Percentiles rank a stretch among this genome's conserved stretches.
phyloP scores from a whole-genome alignment of 2,113 vertebrate species.

The Piprites chloris region DNA sequence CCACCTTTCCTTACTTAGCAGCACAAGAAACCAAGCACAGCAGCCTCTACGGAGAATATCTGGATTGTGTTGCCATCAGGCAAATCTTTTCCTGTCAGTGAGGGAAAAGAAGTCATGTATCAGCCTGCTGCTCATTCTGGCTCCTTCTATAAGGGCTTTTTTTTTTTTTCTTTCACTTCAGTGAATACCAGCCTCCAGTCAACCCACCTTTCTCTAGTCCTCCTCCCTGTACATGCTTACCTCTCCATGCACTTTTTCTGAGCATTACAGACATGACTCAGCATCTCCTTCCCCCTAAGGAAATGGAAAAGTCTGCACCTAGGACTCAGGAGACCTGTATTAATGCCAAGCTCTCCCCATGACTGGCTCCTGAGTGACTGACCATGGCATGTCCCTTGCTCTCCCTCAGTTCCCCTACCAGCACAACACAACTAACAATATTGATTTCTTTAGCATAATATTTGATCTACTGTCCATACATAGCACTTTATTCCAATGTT shows the following conservation, averaged over 20 bases:
- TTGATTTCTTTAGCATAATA: neutral
- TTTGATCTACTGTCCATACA: neutral
- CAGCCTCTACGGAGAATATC: neutral
- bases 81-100: neutral
- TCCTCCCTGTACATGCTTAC: neutral
- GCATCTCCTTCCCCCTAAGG: neutral
- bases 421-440: neutral
- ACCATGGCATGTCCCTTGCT: accelerated
- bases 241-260: neutral
- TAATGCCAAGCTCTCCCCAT: neutral
- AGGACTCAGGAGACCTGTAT: neutral
- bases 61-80: neutral
- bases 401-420: neutral
- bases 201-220: neutral
- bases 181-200: neutral
- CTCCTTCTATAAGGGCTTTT: neutral
- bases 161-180: neutral
- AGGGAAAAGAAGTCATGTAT: neutral
- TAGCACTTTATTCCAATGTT: neutral
- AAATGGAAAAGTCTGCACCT: neutral
- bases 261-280: neutral
- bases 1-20: neutral
- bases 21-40: neutral
- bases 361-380: neutral
- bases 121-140: neutral